phyloP scores from a whole-genome alignment of 2,888 invertebrate genomes.

The Pseudoips prasinana region DNA sequence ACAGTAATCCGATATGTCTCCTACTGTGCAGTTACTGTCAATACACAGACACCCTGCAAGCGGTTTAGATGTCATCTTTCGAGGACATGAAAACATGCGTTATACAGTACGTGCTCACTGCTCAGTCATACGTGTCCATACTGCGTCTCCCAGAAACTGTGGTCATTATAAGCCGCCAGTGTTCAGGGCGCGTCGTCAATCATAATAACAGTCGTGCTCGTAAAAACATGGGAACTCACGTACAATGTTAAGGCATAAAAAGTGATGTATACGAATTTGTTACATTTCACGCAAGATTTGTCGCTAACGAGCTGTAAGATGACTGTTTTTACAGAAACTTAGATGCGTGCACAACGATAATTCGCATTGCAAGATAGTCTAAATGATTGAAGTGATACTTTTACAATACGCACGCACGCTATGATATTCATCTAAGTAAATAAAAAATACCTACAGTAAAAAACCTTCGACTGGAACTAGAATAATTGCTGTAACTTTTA shows the following conservation, averaged over 20 bases:
- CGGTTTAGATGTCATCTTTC: conserved; percentile 41
- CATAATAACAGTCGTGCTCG: conserved; percentile 48
- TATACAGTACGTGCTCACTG: conserved; percentile 47
- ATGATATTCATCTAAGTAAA: neutral
- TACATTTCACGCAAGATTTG: conserved; percentile 60
- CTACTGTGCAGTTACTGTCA: conserved; percentile 31
- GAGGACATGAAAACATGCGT: conserved; percentile 37
- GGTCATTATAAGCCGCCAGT: conserved; percentile 39
- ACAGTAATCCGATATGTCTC: conserved; percentile 32
- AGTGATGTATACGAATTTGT: conserved; percentile 52
- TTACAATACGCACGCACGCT: neutral
- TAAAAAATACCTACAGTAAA: neutral
- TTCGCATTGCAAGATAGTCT: neutral
- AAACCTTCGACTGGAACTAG: neutral
- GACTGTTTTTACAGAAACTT: conserved; percentile 15
- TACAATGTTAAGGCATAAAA: conserved; percentile 35
- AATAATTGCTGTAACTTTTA: neutral
- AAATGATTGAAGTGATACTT: neutral
- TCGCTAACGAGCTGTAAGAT: conserved; percentile 38
- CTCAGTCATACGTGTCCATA: conserved; percentile 50
- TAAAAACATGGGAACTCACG: conserved; percentile 55
- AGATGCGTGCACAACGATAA: conserved; percentile 1
- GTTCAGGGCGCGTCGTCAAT: conserved; percentile 59
- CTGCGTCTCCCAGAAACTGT: conserved; percentile 45
- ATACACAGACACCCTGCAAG: conserved; percentile 25